These are phyloP conservation scores for Dryomyza anilis DNA, from an alignment of 2,888 invertebrate genomes.

Conservation along the genomic window DNA sequence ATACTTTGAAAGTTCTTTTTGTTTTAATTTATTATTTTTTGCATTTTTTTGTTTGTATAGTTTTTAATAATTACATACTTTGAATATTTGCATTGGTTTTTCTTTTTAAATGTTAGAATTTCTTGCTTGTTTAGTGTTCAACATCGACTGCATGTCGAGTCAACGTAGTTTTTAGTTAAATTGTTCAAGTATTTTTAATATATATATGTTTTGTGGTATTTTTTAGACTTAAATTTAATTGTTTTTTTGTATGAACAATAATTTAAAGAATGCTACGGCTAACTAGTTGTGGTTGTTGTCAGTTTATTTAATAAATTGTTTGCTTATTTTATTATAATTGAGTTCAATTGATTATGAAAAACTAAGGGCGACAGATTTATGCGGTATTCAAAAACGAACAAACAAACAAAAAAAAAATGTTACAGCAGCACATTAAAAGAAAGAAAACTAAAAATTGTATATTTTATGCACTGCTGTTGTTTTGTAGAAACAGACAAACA, in stretches of 20 bases:
- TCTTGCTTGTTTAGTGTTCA: background rate
- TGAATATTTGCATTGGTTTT: conserved; percentile 7
- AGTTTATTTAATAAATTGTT: no score
- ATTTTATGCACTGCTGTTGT: background rate
- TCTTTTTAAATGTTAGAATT: conserved; percentile 9
- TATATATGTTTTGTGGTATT: no score
- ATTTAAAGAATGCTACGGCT: conserved; percentile 22
- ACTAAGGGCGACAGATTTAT: no score
- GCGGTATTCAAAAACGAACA: no score
- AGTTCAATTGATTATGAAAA: no score
- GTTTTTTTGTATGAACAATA: conserved; percentile 5
- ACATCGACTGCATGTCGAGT: no score
- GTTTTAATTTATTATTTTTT: conserved; percentile 14
- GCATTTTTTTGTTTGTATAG: conserved; percentile 11
- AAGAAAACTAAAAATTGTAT: background rate
- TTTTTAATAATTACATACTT: conserved; percentile 17
- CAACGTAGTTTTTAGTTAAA: no score
- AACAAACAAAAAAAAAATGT: no score
- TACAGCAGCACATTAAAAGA: no score
- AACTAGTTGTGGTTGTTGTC: no score
- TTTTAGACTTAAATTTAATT: conserved; percentile 15
- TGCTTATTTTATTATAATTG: background rate
- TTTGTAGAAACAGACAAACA: background rate
- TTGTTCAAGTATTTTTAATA: no score
- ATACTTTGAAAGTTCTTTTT: conserved; percentile 14